Evolutionary conservation across 2,797 vertebrate species (phyloP).

Genomic region (Melanotaenia parkinsoni): DNA sequence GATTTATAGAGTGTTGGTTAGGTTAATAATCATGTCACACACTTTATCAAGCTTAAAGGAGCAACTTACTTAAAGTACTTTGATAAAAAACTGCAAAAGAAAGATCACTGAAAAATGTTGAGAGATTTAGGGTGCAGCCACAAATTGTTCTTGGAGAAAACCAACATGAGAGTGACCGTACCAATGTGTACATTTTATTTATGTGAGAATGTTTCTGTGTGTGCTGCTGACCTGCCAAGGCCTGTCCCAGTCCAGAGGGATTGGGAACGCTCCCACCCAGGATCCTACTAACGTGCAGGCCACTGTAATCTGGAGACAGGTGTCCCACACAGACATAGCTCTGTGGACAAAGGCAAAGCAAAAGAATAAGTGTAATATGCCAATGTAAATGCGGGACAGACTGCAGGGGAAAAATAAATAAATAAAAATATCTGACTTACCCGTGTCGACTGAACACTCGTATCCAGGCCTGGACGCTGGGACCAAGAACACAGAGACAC

Average conservation of each 20-base stretch:
- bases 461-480: constrained; percentile 94
- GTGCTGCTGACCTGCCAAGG: constrained; percentile 80
- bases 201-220: background rate
- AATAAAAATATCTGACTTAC: constrained; percentile 73
- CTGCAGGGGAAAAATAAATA: background rate
- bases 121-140: background rate
- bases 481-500: constrained; percentile 93
- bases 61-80: background rate
- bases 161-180: background rate
- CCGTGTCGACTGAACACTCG: constrained; percentile 96
- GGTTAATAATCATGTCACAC: too few relatives aligned
- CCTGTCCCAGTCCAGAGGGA: constrained; percentile 84
- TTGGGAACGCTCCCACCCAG: constrained; percentile 95
- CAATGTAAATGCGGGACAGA: background rate
- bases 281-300: constrained; percentile 89
- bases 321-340: constrained; percentile 94
- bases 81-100: background rate
- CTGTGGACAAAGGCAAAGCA: constrained; percentile 68
- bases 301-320: constrained; percentile 93
- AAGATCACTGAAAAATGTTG: background rate
- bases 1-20: too few relatives aligned
- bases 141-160: background rate
- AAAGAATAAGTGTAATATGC: background rate
- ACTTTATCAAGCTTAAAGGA: background rate
- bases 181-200: background rate